Evolutionary conservation across 2,888 invertebrate species (phyloP).

Genomic region (Nomada ruficornis): DNA sequence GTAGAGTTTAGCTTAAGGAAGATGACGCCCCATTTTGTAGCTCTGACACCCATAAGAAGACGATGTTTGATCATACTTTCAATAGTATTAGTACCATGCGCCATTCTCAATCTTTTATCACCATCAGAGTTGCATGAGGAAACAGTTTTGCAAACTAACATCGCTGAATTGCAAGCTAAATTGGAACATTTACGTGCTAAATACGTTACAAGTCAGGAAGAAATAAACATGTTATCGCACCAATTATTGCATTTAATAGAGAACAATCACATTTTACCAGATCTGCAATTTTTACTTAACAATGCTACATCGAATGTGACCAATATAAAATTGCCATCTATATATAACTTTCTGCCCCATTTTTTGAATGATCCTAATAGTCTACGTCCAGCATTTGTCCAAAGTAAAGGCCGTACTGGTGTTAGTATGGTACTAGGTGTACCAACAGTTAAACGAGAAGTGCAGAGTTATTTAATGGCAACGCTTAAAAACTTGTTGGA

Average conservation of each 20-base stretch:
- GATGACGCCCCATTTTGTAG: constrained; percentile 79
- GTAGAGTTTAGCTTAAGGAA: constrained; percentile 62
- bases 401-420: constrained; percentile 90
- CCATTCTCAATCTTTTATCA: constrained; percentile 77
- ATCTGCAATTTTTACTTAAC: constrained; percentile 82
- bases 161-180: constrained; percentile 91
- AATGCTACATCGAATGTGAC: constrained; percentile 83
- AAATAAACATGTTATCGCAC: constrained; percentile 89
- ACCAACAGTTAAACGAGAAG: constrained; percentile 95
- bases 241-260: constrained; percentile 85
- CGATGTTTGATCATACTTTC: constrained; percentile 78
- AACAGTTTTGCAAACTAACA: constrained; percentile 82
- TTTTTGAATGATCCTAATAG: constrained; percentile 91
- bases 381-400: constrained; percentile 91
- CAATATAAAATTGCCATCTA: constrained; percentile 89
- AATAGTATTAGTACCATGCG: constrained; percentile 78
- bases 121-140: constrained; percentile 80
- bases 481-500: constrained; percentile 94
- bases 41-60: constrained; percentile 76
- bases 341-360: constrained; percentile 95
- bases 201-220: constrained; percentile 91
- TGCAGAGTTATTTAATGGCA: constrained; percentile 93
- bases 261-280: constrained; percentile 79
- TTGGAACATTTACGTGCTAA: constrained; percentile 92
- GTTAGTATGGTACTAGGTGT: constrained; percentile 94